Evolutionary conservation across 2,888 invertebrate genomes (phyloP).

Genomic region (Cosmopolites sordidus): DNA sequence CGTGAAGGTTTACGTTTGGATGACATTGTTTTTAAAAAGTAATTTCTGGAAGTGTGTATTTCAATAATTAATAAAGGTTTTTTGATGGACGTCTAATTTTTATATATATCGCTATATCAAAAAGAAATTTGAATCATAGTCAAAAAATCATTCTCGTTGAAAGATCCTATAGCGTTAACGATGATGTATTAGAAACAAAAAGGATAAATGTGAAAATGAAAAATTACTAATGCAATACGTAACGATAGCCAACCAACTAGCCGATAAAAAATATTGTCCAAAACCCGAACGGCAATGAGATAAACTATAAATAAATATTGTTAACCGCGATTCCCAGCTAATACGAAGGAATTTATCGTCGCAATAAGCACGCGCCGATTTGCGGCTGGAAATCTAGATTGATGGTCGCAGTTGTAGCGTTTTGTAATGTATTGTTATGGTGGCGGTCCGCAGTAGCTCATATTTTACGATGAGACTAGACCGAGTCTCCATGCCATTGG

Average conservation of each 20-base stretch:
- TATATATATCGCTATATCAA: too few relatives aligned
- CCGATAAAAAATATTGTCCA: background rate
- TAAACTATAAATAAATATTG: slow-evolving; percentile 26
- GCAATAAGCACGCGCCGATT: slow-evolving; percentile 28
- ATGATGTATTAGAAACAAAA: too few relatives aligned
- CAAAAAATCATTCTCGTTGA: too few relatives aligned
- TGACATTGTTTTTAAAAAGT: too few relatives aligned
- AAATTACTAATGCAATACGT: too few relatives aligned
- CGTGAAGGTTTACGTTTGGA: too few relatives aligned
- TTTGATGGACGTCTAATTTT: too few relatives aligned
- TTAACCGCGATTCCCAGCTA: slow-evolving; percentile 25
- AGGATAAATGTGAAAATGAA: too few relatives aligned
- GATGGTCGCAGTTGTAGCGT: slow-evolving; percentile 22
- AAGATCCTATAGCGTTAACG: too few relatives aligned
- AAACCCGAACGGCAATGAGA: slow-evolving; percentile 12
- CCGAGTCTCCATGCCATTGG: background rate
- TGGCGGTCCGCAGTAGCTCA: slow-evolving; percentile 10
- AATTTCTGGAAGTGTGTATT: too few relatives aligned
- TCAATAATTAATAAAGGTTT: too few relatives aligned
- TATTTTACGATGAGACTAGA: slow-evolving; percentile 9
- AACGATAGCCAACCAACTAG: background rate
- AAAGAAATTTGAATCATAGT: too few relatives aligned
- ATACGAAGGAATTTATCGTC: slow-evolving; percentile 28
- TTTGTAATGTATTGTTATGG: slow-evolving; percentile 25
- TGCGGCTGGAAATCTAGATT: slow-evolving; percentile 24